Evolutionary conservation across 2,113 vertebrate species (phyloP).

Genomic region (Myocastor coypus): DNA sequence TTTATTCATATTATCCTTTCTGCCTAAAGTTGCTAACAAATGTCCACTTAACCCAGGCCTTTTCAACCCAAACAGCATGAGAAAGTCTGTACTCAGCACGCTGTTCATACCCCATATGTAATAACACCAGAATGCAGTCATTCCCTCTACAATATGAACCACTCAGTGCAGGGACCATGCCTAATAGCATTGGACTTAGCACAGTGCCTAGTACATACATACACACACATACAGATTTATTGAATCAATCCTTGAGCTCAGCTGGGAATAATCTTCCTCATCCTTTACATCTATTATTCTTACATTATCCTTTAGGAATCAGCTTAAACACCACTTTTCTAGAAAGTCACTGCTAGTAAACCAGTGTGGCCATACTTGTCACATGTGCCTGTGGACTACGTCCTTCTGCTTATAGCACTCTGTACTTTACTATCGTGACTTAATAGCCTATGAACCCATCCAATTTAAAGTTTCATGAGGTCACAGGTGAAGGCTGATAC

Average conservation of each 20-base stretch:
- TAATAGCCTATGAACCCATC: not conserved
- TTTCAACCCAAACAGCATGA: not conserved
- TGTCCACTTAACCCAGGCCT: not conserved
- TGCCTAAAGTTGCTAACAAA: not conserved
- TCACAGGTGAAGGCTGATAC: not conserved
- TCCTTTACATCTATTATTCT: not conserved
- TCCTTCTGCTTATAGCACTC: not conserved
- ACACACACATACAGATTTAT: not conserved
- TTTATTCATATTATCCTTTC: not conserved
- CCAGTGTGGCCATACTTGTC: not conserved
- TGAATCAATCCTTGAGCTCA: not conserved
- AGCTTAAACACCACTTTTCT: not conserved
- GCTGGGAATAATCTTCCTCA: not conserved
- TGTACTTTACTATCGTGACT: not conserved
- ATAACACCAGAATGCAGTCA: not conserved
- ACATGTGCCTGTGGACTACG: not conserved
- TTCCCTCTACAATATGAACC: not conserved
- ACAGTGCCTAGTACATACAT: not conserved
- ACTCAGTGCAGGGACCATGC: not conserved
- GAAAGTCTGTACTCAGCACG: not conserved
- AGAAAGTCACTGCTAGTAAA: not conserved
- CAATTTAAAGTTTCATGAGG: slow-evolving; percentile 26
- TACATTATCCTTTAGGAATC: not conserved
- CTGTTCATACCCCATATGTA: not conserved
- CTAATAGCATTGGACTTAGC: not conserved